Evolutionary conservation across 1,140 invertebrate species (phyloP), one percentile per base, ranked within the genome.

Genomic region (Drosophila kohkoa): DNA sequence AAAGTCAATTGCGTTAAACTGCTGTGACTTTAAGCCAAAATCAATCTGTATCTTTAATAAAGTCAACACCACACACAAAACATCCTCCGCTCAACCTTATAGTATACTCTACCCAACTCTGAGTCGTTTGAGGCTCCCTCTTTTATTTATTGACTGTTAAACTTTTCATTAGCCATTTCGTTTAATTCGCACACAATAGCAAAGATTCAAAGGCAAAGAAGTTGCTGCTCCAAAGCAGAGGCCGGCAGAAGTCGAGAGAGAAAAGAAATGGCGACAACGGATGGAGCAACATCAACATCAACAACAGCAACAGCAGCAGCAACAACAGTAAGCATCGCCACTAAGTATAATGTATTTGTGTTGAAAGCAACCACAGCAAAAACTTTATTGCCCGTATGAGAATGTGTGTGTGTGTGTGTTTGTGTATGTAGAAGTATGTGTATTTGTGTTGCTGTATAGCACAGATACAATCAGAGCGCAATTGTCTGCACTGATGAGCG

Each of bases 161-260:
- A 87, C 83, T 87, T 87, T 87, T 88, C 83, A 87, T 87, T 87
- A 87, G 83, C 83, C 83, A 87, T 87, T 87, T 87, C 85, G 85
- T 77, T 87, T 88, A 87, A 87, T 87, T 83, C 83, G 73, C 83
- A 87, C 80, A 87, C 83, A 87, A 87, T 83, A 78, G 74, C 77
- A 62, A 82, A 80, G 82, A 88, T 80, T 88, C 77, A 88, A 77
- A 75, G 73, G 51, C 76, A 43, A 20, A 30, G 38, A 51, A 79
- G 43, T 71, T 30, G 49, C 67, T 72, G 72, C 3, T 25, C 60
- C 58, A 79, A 68, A 67, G 80, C 76, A 57, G 49, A 65, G 49
- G 58, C 58, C 28, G 55, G 41, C 20, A 7, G 35, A 30, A 52
- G 52, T 30, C 2, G 49, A 58, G 0, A 58, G 41, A 35, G 69